A percentile compares a stretch with the other conserved stretches of the same genome.
Conservation (phyloP, 2,113 vertebrate genomes). For the Eleginops maclovinus region DNA sequence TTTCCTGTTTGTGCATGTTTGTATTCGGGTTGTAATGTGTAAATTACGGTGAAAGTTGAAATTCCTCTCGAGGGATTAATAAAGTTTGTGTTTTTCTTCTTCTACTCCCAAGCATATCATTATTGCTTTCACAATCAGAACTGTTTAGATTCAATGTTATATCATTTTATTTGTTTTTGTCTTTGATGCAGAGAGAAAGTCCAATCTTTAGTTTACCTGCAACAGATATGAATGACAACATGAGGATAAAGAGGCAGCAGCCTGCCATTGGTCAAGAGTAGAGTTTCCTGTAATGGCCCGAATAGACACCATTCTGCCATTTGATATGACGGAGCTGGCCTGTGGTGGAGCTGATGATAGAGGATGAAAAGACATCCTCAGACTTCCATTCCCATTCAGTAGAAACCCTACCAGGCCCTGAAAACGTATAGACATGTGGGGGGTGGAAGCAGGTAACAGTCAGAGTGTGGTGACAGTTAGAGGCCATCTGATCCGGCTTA, state of each 20-base stretch:
- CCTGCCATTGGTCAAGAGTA: background rate
- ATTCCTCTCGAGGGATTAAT: too few relatives aligned
- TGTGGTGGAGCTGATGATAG: constrained; percentile 36
- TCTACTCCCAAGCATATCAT: too few relatives aligned
- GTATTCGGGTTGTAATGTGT: too few relatives aligned
- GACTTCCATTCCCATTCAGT: background rate
- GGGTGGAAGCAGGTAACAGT: constrained; percentile 60
- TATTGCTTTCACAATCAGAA: too few relatives aligned
- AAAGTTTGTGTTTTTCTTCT: too few relatives aligned
- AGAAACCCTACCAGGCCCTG: constrained; percentile 22
- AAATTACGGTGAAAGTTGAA: too few relatives aligned
- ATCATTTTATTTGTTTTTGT: too few relatives aligned
- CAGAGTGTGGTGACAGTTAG: constrained; percentile 23
- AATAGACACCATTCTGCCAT: constrained; percentile 24
- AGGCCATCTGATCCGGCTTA: constrained; percentile 56
- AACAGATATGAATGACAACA: background rate
- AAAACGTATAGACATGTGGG: constrained; percentile 37
- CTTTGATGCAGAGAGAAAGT: constrained; percentile 2
- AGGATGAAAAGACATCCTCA: constrained; percentile 40
- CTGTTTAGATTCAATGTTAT: too few relatives aligned
- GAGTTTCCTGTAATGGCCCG: constrained; percentile 5
- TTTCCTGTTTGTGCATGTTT: too few relatives aligned
- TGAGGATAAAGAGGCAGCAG: background rate
- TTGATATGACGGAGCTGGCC: constrained; percentile 22
- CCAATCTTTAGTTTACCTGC: background rate